These are phyloP conservation scores for Lysiphlebus fabarum DNA, from an alignment of 1,140 invertebrate species.

Conservation along the genomic window DNA sequence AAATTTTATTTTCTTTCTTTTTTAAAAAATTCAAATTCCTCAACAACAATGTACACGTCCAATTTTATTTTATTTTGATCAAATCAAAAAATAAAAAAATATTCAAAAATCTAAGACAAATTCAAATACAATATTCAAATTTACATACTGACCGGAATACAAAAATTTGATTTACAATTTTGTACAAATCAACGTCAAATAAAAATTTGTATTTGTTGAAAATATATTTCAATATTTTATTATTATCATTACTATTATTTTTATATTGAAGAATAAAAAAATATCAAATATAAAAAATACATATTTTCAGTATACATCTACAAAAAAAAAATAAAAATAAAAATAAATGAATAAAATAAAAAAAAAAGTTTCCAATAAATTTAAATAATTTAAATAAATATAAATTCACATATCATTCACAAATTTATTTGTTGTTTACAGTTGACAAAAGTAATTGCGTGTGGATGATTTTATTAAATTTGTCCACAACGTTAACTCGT, in stretches of 20 bases:
- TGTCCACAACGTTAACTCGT: constrained; percentile 49
- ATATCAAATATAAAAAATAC: too few species aligned
- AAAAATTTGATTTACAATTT: constrained; percentile 38
- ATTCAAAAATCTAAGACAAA: constrained; percentile 34
- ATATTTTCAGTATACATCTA: background rate
- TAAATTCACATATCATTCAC: too few species aligned
- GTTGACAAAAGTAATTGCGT: constrained; percentile 45
- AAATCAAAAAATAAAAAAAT: too few species aligned
- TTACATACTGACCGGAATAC: constrained; percentile 36
- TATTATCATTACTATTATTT: background rate
- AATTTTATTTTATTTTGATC: too few species aligned
- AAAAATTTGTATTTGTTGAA: background rate
- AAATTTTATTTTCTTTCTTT: too few species aligned
- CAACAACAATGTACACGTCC: too few species aligned
- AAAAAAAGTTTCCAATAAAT: too few species aligned
- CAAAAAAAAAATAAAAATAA: constrained; percentile 9
- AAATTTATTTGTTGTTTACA: constrained; percentile 4
- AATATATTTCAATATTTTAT: constrained; percentile 1
- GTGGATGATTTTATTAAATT: constrained; percentile 53
- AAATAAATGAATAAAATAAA: too few species aligned
- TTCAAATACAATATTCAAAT: constrained; percentile 47
- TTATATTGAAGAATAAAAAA: constrained; percentile 14
- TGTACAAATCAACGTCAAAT: constrained; percentile 35
- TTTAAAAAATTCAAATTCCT: too few species aligned
- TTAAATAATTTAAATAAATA: too few species aligned